phyloP scores from a whole-genome alignment of 2,797 vertebrate genomes.

The Enteromius thamalakanensis region DNA sequence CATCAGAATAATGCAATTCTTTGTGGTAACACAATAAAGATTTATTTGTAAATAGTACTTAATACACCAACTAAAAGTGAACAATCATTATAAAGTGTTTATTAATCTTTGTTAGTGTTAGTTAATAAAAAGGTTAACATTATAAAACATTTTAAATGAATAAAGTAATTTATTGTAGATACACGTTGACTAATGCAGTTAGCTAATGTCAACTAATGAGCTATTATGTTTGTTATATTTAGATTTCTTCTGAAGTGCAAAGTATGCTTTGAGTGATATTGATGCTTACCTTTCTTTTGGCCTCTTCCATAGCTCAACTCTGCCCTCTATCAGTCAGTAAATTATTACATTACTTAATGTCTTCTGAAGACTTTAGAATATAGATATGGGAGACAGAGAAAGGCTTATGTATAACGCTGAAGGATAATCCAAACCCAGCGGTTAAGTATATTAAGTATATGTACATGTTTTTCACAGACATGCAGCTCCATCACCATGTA shows the following conservation, averaged over 20 bases:
- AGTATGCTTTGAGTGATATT: background rate
- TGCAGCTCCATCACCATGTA: conserved; percentile 61
- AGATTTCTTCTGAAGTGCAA: background rate
- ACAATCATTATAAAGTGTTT: background rate
- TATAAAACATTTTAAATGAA: background rate
- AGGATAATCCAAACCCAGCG: background rate
- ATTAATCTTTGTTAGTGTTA: background rate
- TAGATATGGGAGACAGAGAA: conserved; percentile 26
- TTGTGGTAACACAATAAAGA: background rate
- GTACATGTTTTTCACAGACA: conserved; percentile 63
- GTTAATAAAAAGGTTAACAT: background rate
- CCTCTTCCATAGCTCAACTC: conserved; percentile 76
- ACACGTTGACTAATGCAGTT: background rate
- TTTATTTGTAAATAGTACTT: background rate
- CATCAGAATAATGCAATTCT: background rate
- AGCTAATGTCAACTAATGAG: background rate
- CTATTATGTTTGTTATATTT: background rate
- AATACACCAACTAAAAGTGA: background rate
- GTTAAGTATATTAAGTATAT: conserved; percentile 43
- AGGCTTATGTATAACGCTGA: conserved; percentile 31
- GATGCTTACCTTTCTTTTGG: background rate
- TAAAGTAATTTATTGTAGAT: background rate
- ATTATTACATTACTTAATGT: background rate
- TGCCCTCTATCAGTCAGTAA: conserved; percentile 75
- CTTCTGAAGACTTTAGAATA: background rate